Conservation (phyloP, 2,797 vertebrate species). For the Sciurus carolinensis region DNA sequence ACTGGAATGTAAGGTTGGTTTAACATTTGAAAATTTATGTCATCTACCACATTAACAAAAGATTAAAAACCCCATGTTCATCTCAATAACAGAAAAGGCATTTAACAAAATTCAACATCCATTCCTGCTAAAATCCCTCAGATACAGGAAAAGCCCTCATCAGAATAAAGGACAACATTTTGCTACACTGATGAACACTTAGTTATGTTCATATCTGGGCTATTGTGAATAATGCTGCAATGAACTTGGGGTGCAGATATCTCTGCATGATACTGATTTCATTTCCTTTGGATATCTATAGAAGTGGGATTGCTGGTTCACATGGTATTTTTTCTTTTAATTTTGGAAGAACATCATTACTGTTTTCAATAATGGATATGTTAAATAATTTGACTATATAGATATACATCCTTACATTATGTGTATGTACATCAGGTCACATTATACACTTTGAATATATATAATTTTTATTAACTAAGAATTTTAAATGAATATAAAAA, state of each 20-base stretch:
- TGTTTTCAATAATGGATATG: neutral
- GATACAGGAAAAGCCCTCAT: neutral
- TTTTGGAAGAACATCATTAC: neutral
- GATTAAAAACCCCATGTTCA: neutral
- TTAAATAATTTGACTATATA: neutral
- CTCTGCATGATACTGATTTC: neutral
- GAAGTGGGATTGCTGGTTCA: neutral
- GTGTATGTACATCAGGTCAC: neutral
- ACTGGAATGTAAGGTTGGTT: neutral
- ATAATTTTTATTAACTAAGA: neutral
- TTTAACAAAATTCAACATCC: neutral
- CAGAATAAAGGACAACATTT: neutral
- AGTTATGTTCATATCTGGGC: neutral
- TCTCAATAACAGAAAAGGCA: neutral
- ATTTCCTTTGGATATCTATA: neutral
- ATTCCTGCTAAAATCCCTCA: neutral
- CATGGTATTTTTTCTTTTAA: neutral
- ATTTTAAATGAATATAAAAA: neutral
- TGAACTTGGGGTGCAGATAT: neutral
- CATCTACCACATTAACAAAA: neutral
- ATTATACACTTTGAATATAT: neutral
- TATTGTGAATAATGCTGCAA: neutral
- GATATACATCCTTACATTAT: neutral
- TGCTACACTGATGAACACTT: neutral
- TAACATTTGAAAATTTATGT: constrained; percentile 4